Evolutionary conservation across 2,113 vertebrate species (phyloP), one percentile per base, ranked within the genome.

Genomic region (Willisornis vidua): DNA sequence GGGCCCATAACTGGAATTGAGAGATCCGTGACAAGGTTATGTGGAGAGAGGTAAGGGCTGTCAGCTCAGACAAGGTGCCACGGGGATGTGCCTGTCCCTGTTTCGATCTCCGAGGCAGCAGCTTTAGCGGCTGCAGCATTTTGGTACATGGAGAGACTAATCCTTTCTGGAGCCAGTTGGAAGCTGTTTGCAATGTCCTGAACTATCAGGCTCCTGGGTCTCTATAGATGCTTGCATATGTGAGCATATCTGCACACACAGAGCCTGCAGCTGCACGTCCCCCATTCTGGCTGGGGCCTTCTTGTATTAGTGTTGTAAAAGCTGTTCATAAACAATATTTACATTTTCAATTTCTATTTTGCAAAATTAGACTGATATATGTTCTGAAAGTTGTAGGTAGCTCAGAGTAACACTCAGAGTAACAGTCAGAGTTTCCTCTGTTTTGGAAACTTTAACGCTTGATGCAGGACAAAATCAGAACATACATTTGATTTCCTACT

Each of bases 231-330:
- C 6, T 5, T 41, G 33, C 4, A 2, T 9, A 22, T 24, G 4
- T 22, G 7, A 2, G 59, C 35, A 9, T 8, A 14, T 3, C 10
- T 6, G 1, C 12, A 18, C 6, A 45, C 1, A 37, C 2, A 31
- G 1, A 48, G 43, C 24, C 18, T 61, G 39, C 35, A 51, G 31
- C 57, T 46, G 29, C 66, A 17, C 4, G 2, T 26, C 22, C 29
- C 14, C 51, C 24, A n/a, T 78, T 58, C 19, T 59, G 31, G 37
- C 41, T 37, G 37, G 13, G 19, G 6, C n/a, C 35, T 87, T 78
- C 86, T 51, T 3, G 0, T 79, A 20, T 49, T 55, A 54, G 14
- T 51, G 24, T 16, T 57, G 20, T 51, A 70, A 78, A 91, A 75
- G 14, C 26, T 61, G 18, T 46, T 80, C 73, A 39, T 63, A 52